Conservation (phyloP, 2,797 vertebrate species). For the Babyrousa celebensis region DNA sequence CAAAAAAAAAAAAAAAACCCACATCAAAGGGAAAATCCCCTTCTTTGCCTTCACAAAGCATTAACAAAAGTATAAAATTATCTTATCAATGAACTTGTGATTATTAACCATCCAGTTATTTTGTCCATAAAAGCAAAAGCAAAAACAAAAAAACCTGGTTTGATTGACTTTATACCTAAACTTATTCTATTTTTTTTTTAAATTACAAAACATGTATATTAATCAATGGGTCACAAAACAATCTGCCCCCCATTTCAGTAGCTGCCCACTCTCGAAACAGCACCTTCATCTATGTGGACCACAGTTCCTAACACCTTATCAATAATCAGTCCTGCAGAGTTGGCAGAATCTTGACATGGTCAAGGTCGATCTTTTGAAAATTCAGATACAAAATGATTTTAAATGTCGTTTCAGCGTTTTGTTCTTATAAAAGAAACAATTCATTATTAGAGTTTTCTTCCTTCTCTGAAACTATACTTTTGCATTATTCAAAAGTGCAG, state of each 20-base stretch:
- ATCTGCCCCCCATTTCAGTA: no score
- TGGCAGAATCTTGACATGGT: background rate
- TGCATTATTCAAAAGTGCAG: background rate
- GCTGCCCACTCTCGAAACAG: background rate
- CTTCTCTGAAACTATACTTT: background rate
- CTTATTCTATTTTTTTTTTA: background rate
- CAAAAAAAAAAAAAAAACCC: background rate
- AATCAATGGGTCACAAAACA: background rate
- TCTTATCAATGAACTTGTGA: constrained; percentile 4
- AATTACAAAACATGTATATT: background rate
- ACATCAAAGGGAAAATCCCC: background rate
- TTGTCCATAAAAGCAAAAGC: constrained; percentile 15
- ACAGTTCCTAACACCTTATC: background rate
- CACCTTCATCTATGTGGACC: background rate
- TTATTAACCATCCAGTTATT: constrained; percentile 43
- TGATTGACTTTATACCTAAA: constrained; percentile 66
- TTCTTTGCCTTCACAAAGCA: constrained; percentile 22
- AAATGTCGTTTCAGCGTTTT: constrained; percentile 27
- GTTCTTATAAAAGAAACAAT: constrained; percentile 42
- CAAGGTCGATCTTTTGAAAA: constrained; percentile 41
- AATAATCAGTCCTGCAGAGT: background rate
- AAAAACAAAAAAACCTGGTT: background rate
- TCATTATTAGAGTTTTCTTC: background rate
- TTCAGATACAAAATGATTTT: constrained; percentile 17
- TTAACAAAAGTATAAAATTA: constrained; percentile 6